Conservation (phyloP, 2,113 vertebrate genomes). For the Elephas maximus region DNA sequence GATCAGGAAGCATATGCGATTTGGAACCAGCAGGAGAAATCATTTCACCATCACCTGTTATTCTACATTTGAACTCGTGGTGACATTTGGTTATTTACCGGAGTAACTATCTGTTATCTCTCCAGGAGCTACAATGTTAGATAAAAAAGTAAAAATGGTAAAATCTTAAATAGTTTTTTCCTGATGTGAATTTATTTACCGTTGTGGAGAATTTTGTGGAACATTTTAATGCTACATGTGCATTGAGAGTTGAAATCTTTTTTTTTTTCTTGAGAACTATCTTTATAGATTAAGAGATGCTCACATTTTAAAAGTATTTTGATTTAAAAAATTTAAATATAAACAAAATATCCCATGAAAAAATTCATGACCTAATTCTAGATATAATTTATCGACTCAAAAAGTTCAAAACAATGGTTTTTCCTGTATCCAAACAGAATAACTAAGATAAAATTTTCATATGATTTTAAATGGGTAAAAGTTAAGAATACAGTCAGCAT, state of each 20-base stretch:
- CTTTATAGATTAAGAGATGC: background rate
- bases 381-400: background rate
- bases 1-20: constrained; percentile 63
- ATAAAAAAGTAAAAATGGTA: background rate
- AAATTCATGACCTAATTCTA: background rate
- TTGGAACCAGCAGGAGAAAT: constrained; percentile 61
- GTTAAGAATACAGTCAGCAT: background rate
- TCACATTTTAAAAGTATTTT: constrained; percentile 10
- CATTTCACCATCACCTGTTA: constrained; percentile 32
- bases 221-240: background rate
- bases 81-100: background rate
- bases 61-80: background rate
- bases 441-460: background rate
- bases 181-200: background rate
- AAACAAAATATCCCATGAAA: background rate
- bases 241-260: background rate
- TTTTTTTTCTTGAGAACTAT: background rate
- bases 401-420: background rate
- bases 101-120: background rate
- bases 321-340: constrained; percentile 27
- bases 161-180: constrained; percentile 1
- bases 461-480: constrained; percentile 8
- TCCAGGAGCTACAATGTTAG: background rate
- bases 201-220: background rate
- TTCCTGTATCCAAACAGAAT: background rate